A percentile compares a stretch with the other conserved stretches of the same genome.
Conservation (phyloP, 2,888 invertebrate species). For the Drosophila phalerata region DNA sequence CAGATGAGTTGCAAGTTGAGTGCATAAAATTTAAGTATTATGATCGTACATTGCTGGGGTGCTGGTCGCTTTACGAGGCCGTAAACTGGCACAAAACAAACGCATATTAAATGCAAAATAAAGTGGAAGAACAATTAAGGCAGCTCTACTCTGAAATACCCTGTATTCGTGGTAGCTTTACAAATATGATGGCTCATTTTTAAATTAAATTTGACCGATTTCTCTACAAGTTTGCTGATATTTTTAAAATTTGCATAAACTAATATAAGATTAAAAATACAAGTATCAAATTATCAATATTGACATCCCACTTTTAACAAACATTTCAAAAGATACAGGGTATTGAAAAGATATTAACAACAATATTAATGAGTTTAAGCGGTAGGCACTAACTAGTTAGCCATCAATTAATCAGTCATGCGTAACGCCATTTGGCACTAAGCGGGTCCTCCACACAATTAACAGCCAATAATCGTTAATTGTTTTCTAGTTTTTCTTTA, state of each 20-base stretch:
- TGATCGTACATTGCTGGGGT: slow-evolving; percentile 57
- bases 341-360: not conserved
- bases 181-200: not conserved
- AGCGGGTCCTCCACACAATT: slow-evolving; percentile 64
- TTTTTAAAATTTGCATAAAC: not conserved
- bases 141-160: not conserved
- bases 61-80: slow-evolving; percentile 64
- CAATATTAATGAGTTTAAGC: slow-evolving; percentile 11
- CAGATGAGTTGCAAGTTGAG: slow-evolving; percentile 45
- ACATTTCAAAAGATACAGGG: not conserved
- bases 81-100: slow-evolving; percentile 65
- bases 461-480: slow-evolving; percentile 70
- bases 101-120: slow-evolving; percentile 34
- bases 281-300: not conserved
- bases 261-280: too few species aligned
- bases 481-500: slow-evolving; percentile 56
- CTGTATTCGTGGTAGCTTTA: not conserved
- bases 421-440: slow-evolving; percentile 77
- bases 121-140: slow-evolving; percentile 6
- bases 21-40: slow-evolving; percentile 79
- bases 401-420: slow-evolving; percentile 70
- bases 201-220: not conserved
- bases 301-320: not conserved
- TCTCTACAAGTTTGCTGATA: not conserved
- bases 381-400: slow-evolving; percentile 19